Percentiles rank a stretch among this genome's conserved stretches.
Conservation (phyloP, 2,888 invertebrate genomes). For the Parnassius mnemosyne region DNA sequence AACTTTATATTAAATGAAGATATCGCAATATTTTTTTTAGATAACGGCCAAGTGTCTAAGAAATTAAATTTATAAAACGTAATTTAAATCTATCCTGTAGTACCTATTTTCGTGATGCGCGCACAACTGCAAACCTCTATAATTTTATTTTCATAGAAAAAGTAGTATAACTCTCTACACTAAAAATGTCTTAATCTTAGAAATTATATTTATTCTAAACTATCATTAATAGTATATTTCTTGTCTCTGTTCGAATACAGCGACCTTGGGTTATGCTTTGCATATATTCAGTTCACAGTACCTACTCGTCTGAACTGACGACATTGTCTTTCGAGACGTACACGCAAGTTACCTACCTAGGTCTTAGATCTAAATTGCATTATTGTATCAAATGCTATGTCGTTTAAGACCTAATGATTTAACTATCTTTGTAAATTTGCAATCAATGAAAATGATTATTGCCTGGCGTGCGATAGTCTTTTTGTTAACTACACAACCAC, state of each 20-base stretch:
- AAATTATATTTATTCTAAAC: constrained; percentile 10
- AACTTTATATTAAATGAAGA: no score
- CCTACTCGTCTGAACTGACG: not conserved
- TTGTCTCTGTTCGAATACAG: constrained; percentile 17
- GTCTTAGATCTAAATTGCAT: not conserved
- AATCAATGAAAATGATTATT: constrained; percentile 28
- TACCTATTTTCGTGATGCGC: no score
- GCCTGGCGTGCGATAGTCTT: constrained; percentile 14
- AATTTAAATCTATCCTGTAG: no score
- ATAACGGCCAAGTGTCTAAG: no score
- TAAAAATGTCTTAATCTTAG: no score
- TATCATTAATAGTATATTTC: constrained; percentile 18
- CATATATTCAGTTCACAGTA: constrained; percentile 13
- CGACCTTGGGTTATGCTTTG: constrained; percentile 19
- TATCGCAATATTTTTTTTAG: no score
- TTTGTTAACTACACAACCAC: constrained; percentile 17
- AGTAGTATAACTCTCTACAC: no score
- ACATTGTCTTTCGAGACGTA: not conserved
- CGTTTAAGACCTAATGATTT: constrained; percentile 7
- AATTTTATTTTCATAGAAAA: no score
- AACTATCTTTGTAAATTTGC: constrained; percentile 21
- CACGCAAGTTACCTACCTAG: constrained; percentile 12
- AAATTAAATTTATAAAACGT: no score
- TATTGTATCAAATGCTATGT: constrained; percentile 5
- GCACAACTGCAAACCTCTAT: no score